Evolutionary conservation across 2,888 invertebrate species (phyloP).

Genomic region (Mesoligia furuncula): DNA sequence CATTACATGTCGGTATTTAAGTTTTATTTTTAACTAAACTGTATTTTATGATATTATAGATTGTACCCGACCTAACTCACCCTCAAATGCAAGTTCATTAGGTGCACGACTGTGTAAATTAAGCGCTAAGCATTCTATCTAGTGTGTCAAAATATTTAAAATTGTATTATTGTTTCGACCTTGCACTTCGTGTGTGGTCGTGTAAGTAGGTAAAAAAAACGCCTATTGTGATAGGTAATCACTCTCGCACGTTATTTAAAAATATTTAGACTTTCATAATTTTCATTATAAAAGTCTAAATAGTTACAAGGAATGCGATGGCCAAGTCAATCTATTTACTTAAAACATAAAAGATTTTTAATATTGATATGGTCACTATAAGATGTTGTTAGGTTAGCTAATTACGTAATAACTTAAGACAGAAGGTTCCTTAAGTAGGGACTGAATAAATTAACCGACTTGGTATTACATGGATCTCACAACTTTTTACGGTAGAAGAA

Average conservation of each 20-base stretch:
- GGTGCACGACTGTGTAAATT: slow-evolving; percentile 1
- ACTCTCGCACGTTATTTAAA: slow-evolving; percentile 69
- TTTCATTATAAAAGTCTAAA: too few relatives aligned
- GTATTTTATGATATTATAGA: not conserved
- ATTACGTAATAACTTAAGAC: too few relatives aligned
- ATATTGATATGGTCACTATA: too few relatives aligned
- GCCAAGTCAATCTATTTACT: too few relatives aligned
- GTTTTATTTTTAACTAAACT: not conserved
- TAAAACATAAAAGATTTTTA: too few relatives aligned
- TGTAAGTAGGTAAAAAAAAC: slow-evolving; percentile 67
- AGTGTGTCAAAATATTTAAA: slow-evolving; percentile 26
- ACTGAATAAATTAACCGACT: too few relatives aligned
- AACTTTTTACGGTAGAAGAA: too few relatives aligned
- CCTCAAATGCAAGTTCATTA: slow-evolving; percentile 19
- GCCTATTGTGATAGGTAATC: slow-evolving; percentile 68
- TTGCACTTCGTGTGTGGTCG: slow-evolving; percentile 70
- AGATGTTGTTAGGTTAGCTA: too few relatives aligned
- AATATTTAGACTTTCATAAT: slow-evolving; percentile 68
- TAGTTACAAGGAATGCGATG: too few relatives aligned
- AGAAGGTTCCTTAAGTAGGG: too few relatives aligned
- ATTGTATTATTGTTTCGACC: slow-evolving; percentile 53
- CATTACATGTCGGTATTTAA: not conserved
- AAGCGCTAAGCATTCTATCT: slow-evolving; percentile 14
- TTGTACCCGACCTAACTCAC: slow-evolving; percentile 6
- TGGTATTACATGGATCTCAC: too few relatives aligned